Conservation (phyloP, 2,113 vertebrate species). For the Monopterus albus region DNA sequence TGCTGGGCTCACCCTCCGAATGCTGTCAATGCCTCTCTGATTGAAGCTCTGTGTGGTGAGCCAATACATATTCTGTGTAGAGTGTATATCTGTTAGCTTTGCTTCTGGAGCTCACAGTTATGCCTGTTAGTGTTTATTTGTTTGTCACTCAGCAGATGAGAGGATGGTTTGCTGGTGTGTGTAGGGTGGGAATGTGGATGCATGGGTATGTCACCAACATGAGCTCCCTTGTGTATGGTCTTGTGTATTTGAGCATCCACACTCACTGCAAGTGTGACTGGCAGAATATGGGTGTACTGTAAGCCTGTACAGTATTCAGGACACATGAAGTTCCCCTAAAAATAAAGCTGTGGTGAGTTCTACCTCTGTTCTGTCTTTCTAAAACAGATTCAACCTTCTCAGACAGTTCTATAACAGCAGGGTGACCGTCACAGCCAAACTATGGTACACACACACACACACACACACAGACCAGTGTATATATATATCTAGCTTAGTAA, state of each 20-base stretch:
- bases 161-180: constrained; percentile 18
- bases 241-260: constrained; percentile 28
- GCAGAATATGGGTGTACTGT: constrained; percentile 6
- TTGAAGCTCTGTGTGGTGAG: constrained; percentile 46
- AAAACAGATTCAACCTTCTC: constrained; percentile 53
- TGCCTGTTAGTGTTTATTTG: constrained; percentile 49
- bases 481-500: constrained; percentile 61
- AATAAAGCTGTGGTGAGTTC: constrained; percentile 30
- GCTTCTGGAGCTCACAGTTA: constrained; percentile 28
- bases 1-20: constrained; percentile 50
- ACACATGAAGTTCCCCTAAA: constrained; percentile 31
- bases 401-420: constrained; percentile 39
- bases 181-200: constrained; percentile 27
- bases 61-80: constrained; percentile 18
- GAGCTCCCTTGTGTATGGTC: constrained; percentile 3
- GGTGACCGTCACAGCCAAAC: constrained; percentile 23
- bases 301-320: constrained; percentile 4
- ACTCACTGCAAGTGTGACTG: constrained; percentile 18
- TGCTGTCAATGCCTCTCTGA: constrained; percentile 64
- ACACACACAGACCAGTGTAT: constrained; percentile 20
- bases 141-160: constrained; percentile 38
- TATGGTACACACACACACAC: background rate
- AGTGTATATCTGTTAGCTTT: constrained; percentile 3
- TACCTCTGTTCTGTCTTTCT: constrained; percentile 24
- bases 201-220: constrained; percentile 24